Evolutionary conservation across 1,140 invertebrate species (phyloP).

Genomic region (Potamilus streckersoni): DNA sequence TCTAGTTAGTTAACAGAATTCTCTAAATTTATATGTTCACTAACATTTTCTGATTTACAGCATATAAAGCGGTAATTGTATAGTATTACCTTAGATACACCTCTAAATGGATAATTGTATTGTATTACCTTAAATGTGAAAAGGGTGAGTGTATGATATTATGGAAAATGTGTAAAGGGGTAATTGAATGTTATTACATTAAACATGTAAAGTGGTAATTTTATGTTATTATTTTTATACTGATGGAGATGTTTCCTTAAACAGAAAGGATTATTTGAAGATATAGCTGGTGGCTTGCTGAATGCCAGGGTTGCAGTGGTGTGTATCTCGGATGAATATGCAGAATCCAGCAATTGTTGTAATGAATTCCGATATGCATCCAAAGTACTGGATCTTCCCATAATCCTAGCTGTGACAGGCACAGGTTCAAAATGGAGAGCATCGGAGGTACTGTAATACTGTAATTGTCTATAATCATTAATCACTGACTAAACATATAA

Average conservation of each 20-base stretch:
- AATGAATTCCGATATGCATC: slow-evolving; percentile 61
- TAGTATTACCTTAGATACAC: background rate
- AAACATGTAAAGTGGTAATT: background rate
- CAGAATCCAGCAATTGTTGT: slow-evolving; percentile 48
- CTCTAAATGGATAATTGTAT: background rate
- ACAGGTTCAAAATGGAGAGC: slow-evolving; percentile 58
- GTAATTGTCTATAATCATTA: background rate
- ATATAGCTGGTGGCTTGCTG: slow-evolving; percentile 61
- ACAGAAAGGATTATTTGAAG: slow-evolving; percentile 60
- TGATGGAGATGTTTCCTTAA: slow-evolving; percentile 13
- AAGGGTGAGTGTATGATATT: too few relatives aligned
- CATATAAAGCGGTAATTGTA: background rate
- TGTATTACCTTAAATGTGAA: too few relatives aligned
- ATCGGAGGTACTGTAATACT: slow-evolving; percentile 48
- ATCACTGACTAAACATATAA: background rate
- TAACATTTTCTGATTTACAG: too few relatives aligned
- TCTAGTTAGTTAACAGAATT: too few relatives aligned
- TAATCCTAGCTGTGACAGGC: slow-evolving; percentile 56
- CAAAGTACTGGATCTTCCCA: slow-evolving; percentile 51
- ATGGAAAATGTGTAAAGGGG: too few relatives aligned
- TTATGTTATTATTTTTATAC: background rate
- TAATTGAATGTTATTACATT: too few relatives aligned
- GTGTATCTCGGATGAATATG: slow-evolving; percentile 63
- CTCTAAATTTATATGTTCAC: too few relatives aligned
- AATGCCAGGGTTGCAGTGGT: slow-evolving; percentile 54